These are phyloP conservation scores for Silurus asotus DNA, from an alignment of 2,113 vertebrate species.

Conservation along the genomic window DNA sequence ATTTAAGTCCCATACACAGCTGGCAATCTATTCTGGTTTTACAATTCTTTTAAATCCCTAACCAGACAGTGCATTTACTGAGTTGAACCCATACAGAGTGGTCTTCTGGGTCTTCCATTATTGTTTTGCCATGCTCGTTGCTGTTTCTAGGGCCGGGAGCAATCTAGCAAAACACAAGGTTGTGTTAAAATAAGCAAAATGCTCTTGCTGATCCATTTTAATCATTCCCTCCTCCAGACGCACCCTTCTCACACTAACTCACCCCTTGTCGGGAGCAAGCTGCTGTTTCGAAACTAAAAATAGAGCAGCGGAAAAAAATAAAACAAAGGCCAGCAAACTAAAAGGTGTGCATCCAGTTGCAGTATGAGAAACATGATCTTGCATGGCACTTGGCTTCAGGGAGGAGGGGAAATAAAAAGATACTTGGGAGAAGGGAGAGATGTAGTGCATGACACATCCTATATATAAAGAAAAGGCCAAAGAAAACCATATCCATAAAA, in stretches of 20 bases:
- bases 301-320: slow-evolving; percentile 48
- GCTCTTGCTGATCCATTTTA: slow-evolving; percentile 20
- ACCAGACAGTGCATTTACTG: slow-evolving; percentile 23
- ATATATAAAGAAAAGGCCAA: background rate
- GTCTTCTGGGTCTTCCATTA: slow-evolving; percentile 34
- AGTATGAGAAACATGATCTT: slow-evolving; percentile 57
- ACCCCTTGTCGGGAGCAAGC: slow-evolving; percentile 39
- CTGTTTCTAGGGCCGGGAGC: slow-evolving; percentile 29
- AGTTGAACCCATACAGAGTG: slow-evolving; percentile 13
- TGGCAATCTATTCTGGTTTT: slow-evolving; percentile 25
- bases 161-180: slow-evolving; percentile 15
- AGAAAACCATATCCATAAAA: background rate
- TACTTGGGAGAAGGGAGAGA: background rate
- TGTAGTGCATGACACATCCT: background rate
- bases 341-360: slow-evolving; percentile 44
- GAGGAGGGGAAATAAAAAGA: background rate
- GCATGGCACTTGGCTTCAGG: slow-evolving; percentile 24
- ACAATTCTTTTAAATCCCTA: slow-evolving; percentile 30
- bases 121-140: slow-evolving; percentile 13
- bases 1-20: background rate
- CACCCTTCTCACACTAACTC: slow-evolving; percentile 22
- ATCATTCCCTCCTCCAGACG: slow-evolving; percentile 52
- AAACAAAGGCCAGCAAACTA: slow-evolving; percentile 47
- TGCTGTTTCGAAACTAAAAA: slow-evolving; percentile 57
- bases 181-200: slow-evolving; percentile 13